Evolutionary conservation across 2,797 vertebrate genomes (phyloP), one percentile per base, ranked within the genome.

Genomic region (Gymnopithys bicolor): DNA sequence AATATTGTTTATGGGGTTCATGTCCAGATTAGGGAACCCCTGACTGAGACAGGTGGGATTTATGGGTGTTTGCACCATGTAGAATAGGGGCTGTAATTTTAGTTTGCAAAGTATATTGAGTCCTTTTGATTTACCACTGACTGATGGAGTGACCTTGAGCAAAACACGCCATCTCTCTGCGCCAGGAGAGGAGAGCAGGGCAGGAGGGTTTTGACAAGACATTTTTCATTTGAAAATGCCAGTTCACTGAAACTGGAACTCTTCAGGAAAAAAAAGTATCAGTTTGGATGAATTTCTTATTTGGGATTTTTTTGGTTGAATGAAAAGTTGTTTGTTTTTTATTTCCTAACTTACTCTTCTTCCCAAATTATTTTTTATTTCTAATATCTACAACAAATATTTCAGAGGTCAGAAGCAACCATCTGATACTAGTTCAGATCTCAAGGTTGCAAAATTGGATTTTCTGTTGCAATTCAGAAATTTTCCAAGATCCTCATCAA

Each of bases 81-180:
- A 92, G 90, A 84, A 56, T 16, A 75, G 90, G 85, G 92, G 86
- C 92, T 89, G 92, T 94, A 81, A 91, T 93, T 95, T 94, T 63
- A 90, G 67, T 94, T 95, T 94, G 93, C 75, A 64, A 85, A 95
- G 92, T 89, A 7, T 53, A 45, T 92, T 58, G 92, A 94, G 88
- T 67, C 81, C 86, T 84, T 94, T 90, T 95, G 95, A 95, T 97
- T 96, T 95, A 92, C 45, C 88, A 80, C 90, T 74, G 92, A 9
- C 83, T 92, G 93, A 69, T 84, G 91, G 94, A 93, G 88, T 96
- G 95, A 96, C 96, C 95, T 96, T 97, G 96, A 94, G 92, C 95
- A 87, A 63, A 84, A 84, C 77, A 33, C 5, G n/a, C 39, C 4
- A 32, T 63, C 85, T 92, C 80, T 69, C 82, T 77, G 5, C 22